Conservation (phyloP, 2,113 vertebrate genomes). For the Psettodes erumei region DNA sequence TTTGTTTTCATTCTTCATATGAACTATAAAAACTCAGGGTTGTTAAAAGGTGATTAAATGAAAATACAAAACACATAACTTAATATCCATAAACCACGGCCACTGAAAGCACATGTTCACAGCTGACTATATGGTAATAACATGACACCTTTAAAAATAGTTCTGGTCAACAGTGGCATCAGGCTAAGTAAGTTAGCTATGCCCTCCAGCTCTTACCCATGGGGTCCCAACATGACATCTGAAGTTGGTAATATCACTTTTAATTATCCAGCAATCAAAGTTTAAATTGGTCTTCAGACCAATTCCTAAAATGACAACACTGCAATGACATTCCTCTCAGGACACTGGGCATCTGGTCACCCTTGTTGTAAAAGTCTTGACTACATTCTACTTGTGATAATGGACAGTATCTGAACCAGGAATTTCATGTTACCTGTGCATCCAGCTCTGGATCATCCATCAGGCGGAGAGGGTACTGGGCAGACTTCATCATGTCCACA, state of each 20-base stretch:
- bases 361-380: neutral
- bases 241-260: too few relatives aligned
- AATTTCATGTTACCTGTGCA: constrained; percentile 81
- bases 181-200: too few relatives aligned
- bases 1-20: neutral
- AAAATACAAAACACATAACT: neutral
- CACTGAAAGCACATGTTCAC: neutral
- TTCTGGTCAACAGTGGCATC: too few relatives aligned
- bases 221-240: too few relatives aligned
- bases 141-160: too few relatives aligned
- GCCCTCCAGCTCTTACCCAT: too few relatives aligned
- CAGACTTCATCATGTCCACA: constrained; percentile 92
- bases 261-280: too few relatives aligned
- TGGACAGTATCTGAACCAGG: neutral
- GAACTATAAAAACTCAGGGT: neutral
- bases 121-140: too few relatives aligned
- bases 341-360: too few relatives aligned
- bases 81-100: neutral
- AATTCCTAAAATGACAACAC: too few relatives aligned
- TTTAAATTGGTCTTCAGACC: too few relatives aligned
- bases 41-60: neutral
- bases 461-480: constrained; percentile 86
- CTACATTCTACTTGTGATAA: neutral
- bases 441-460: constrained; percentile 83
- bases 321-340: too few relatives aligned